Evolutionary conservation across 1,140 invertebrate genomes (phyloP), one percentile per base, ranked within the genome.

Genomic region (Pristionchus pacificus): DNA sequence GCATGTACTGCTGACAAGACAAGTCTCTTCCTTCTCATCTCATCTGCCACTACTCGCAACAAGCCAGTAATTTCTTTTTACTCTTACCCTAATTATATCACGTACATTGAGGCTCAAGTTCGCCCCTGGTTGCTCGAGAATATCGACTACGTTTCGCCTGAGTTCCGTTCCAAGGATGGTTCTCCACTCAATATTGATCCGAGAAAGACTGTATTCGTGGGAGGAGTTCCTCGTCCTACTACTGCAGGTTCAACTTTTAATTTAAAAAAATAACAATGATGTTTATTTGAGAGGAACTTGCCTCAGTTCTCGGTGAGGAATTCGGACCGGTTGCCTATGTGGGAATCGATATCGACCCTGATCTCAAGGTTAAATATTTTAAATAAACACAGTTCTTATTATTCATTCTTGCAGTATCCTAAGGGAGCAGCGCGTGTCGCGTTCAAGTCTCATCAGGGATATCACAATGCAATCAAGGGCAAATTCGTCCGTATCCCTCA

Each of bases 301-400:
- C 96, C 29, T 94, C 96, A 91, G 97, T 98, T 63, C 97, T 99
- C 93, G 93, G 98, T 86, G 89, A 93, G 77, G 87, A 97, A 72
- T 99, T 98, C 85, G 97, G 97, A 10, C 94, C 93, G 55, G 96
- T 99, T 13, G 97, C 95, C 84, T 98, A 98, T 87, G 96, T 96
- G 61, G 96, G 96, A 71, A 98, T 99, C 82, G 97, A 99, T 85
- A 98, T 95, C 1, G 97, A 99, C 86, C 96, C 96, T 0, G 96
- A 98, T 85, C 88, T 99, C 49, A 98, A 98, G 38, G 38, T 49
- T 49, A 49, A 49, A 49, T 49, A 49, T 19, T 49, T 49, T 49
- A 49, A 49, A 10, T 49, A n/a, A n/a, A n/a, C n/a, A 49, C 38
- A 49, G 38, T 49, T 10, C 38, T 49, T 19, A 49, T 49, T 19